Base-by-base conservation (phyloP, 2,113 vertebrate species). In the Neolamprologus sp. region DNA sequence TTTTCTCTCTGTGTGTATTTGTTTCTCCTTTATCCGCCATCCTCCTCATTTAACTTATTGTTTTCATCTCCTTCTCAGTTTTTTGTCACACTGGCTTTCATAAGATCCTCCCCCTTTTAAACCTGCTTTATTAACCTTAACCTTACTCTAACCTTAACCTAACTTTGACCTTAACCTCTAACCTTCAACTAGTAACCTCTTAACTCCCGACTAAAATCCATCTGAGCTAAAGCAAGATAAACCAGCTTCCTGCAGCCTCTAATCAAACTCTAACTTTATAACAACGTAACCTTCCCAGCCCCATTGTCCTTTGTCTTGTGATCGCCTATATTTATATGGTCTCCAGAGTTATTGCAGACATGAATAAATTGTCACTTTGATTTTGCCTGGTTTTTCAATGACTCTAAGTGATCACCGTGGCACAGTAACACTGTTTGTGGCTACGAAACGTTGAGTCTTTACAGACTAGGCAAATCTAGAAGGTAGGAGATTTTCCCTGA, bases 81-180 rank as follows among this genome's bases (percentile, higher is more conserved):
- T 65, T 89, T 90, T 90, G 49, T 88, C 28, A 10, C 17, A n/a
- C 58, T 35, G n/a, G 82, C n/a, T 9, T 87, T 84, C 65, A 53
- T 47, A 23, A 82, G 71, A 84, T 86, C 85, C 82, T 63, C 33
- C 83, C 83, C 55, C 1, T 2, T 92, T 95, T 80, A 94, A 94
- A 90, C 95, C 95, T 95, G 96, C 97, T 97, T 97, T 95, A 96
- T 97, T 95, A 96, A 95, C 97, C 93, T 92, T 94, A 90, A 94
- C 92, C 89, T 93, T 60, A 91, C 49, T 83, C 96, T 96, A 96
- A 97, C 95, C 94, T 90, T 89, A 95, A 96, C 92, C 95, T 96
- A 96, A 97, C 85, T 92, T 85, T 90, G 45, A 93, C 93, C 91
- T 90, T 86, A 92, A 95, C 96, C 96, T 97, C 92, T 93, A 92